Evolutionary conservation across 2,888 invertebrate species (phyloP), one percentile per base, ranked within the genome.

Genomic region (Sphinx pinastri): DNA sequence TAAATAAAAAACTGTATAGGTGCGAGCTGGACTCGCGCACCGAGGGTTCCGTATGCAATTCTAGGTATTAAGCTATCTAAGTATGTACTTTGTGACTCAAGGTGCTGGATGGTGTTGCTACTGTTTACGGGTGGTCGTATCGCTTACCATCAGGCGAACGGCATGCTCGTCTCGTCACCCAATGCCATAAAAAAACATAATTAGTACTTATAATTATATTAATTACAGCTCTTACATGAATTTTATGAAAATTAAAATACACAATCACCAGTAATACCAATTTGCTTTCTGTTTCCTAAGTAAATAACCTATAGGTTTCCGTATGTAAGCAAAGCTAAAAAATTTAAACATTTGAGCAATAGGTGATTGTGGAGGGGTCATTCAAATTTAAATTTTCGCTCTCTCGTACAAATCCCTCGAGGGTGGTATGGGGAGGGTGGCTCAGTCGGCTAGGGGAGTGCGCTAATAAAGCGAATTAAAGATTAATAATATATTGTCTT

Each of bases 401-500:
- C 88, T 86, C 88, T 85, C 88, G 82, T 81, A 76, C 84, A 86
- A 88, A 87, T 89, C 93, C 92, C 92, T 72, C 70, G 89, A 85
- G 91, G 71, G 84, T 84, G 88, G 90, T 72, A 70, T 89, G 85
- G 91, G 71, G 84, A 84, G 88, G 91, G 88, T 82, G 86, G 80
- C 79, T 79, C 77, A 77, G 76, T 82, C 77, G 78, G 76, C 82
- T 83, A 84, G 90, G 92, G 93, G 90, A 88, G 87, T 79, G 82
- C 83, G 90, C 90, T 93, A 92, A 94, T 93, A 93, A 94, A 94
- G 92, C 89, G 93, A 94, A 94, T 94, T 94, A 94, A 93, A 93
- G 91, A 93, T 94, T 93, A 94, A 94, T 94, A 94, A 92, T 93
- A 91, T 85, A 94, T 93, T 90, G 88, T 90, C 88, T 88, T 89